These are phyloP conservation scores for Hestina assimilis DNA, from an alignment of 1,140 invertebrate genomes.

Conservation along the genomic window DNA sequence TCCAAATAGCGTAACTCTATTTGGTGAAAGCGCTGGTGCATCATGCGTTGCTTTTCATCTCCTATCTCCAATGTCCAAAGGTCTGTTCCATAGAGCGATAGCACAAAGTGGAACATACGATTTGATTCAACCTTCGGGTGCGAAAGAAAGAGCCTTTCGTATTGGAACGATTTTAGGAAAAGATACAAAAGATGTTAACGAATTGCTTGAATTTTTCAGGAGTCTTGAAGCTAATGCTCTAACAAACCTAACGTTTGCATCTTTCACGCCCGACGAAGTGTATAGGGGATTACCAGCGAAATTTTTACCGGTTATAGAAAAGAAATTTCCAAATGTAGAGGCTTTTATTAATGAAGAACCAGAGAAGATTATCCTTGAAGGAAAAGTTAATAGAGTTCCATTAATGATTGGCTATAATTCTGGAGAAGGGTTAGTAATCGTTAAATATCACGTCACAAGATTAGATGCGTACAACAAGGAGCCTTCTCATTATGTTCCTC, in stretches of 20 bases:
- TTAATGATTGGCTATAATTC: conserved; percentile 79
- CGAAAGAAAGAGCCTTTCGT: conserved; percentile 57
- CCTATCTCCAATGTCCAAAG: conserved; percentile 82
- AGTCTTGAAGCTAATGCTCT: conserved; percentile 40
- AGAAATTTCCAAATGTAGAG: conserved; percentile 43
- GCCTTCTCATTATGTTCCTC: conserved; percentile 52
- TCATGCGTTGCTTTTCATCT: conserved; percentile 83
- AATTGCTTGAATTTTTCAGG: conserved; percentile 69
- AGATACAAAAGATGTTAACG: conserved; percentile 57
- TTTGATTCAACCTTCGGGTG: conserved; percentile 55
- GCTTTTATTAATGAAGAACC: conserved; percentile 54
- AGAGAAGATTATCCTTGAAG: conserved; percentile 45
- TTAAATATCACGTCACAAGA: conserved; percentile 42
- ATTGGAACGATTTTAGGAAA: conserved; percentile 66
- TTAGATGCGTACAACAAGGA: conserved; percentile 41
- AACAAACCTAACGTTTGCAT: conserved; percentile 37
- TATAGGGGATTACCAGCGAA: conserved; percentile 57
- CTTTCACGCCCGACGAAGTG: conserved; percentile 42
- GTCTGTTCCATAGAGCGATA: conserved; percentile 73
- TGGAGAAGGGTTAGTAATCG: conserved; percentile 76
- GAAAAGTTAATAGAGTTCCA: conserved; percentile 78
- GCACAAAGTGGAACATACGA: conserved; percentile 80
- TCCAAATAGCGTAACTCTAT: conserved; percentile 83
- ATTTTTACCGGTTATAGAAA: conserved; percentile 64
- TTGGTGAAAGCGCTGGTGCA: conserved; percentile 84